Base-by-base conservation (phyloP, 2,888 invertebrate species). In the Cecidostiba fungosa region DNA sequence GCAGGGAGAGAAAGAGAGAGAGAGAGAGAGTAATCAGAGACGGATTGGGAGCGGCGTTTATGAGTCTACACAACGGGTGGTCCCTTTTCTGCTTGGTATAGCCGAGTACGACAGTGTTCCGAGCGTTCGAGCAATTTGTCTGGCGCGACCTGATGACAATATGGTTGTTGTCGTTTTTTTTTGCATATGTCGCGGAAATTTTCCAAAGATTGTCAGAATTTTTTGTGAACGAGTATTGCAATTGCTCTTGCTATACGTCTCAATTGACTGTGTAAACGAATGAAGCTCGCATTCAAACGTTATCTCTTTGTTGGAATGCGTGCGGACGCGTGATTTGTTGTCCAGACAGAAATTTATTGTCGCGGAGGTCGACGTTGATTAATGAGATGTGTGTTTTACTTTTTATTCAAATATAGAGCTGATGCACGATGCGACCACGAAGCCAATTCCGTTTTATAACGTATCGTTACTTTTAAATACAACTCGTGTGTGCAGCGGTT, bases 351-450 rank as follows among this genome's bases (percentile, higher is more conserved):
- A 50, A 74, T 66, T 78, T 69, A 84, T 79, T 73, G 78, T 72
- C 62, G 12, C 72, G 29, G 14, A 26, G 16, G 32, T 14, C 23
- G 84, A 84, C 84, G 62, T 79, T 84, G 78, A 84, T 79, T 79
- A 84, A 84, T 74, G 84, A 69, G 29, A n/a, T 54, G 32, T 72
- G 62, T 77, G 29, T 69, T 69, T 74, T 26, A 23, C 14, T 82
- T 77, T 77, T 77, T 59, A 59, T 77, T 70, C 26, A 19, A 39
- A 72, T n/a, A 8, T 32, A 50, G 19, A n/a, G 54, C 29, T 76
- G 74, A 76, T 82, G 36, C 36, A 77, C 69, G 62, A 72, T n/a
- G 43, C 43, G 10, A 23, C 12, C 29, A 8, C 19, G 76, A 32
- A 36, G 19, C 23, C 29, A 54, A 16, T 43, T 76, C 32, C 29